phyloP scores from a whole-genome alignment of 2,888 invertebrate genomes.

The Parapristionchus giblindavisi region DNA sequence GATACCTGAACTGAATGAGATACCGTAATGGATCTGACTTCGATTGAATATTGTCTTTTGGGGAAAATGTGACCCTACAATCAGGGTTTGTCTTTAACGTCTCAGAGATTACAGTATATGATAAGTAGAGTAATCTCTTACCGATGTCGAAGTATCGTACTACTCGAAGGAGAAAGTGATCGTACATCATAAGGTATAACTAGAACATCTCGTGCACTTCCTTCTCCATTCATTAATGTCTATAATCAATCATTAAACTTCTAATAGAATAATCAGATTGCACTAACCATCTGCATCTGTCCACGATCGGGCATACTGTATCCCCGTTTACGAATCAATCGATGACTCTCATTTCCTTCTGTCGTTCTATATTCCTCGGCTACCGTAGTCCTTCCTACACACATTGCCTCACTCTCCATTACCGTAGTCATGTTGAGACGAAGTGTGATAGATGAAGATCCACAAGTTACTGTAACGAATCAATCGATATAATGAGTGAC shows the following conservation, averaged over 20 bases:
- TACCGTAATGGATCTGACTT: constrained; percentile 23
- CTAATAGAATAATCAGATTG: not conserved
- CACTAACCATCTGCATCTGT: constrained; percentile 23
- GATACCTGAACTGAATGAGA: constrained; percentile 23
- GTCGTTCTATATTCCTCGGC: constrained; percentile 7
- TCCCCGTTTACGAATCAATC: constrained; percentile 5
- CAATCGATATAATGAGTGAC: not conserved
- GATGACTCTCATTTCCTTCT: not conserved
- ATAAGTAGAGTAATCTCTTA: not conserved
- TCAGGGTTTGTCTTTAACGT: no score
- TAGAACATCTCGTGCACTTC: not conserved
- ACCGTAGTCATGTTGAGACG: constrained; percentile 10
- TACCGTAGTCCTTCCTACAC: constrained; percentile 14
- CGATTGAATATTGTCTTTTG: not conserved
- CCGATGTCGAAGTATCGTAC: constrained; percentile 22
- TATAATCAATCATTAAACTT: not conserved
- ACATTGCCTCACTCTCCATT: not conserved
- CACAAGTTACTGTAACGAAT: not conserved
- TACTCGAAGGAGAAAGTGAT: not conserved
- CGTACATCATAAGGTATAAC: constrained; percentile 18
- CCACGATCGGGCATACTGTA: not conserved
- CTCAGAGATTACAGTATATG: no score
- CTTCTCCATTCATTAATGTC: not conserved
- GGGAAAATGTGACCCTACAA: not conserved
- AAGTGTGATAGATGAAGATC: not conserved